Evolutionary conservation across 2,113 vertebrate species (phyloP).

Genomic region (Toxotes jaculatrix): DNA sequence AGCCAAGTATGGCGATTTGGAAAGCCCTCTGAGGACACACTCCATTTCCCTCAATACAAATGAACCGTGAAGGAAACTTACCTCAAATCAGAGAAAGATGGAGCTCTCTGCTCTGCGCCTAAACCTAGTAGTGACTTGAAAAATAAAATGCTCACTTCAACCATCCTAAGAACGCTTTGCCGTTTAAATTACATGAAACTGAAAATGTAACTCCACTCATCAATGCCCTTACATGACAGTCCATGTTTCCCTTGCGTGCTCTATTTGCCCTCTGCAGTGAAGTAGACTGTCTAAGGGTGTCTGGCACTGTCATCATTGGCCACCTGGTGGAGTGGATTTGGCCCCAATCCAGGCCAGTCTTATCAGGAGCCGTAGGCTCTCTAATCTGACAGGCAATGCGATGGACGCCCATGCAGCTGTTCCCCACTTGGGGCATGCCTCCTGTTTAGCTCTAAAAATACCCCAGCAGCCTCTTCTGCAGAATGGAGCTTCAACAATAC

Average conservation of each 20-base stretch:
- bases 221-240: not conserved
- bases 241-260: slow-evolving; percentile 40
- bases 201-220: slow-evolving; percentile 5
- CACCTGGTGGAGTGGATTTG: slow-evolving; percentile 78
- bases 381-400: slow-evolving; percentile 79
- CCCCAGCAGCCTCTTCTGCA: slow-evolving; percentile 64
- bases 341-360: slow-evolving; percentile 65
- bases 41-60: slow-evolving; percentile 4
- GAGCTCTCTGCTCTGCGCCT: slow-evolving; percentile 19
- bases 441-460: slow-evolving; percentile 84
- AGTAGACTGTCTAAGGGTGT: slow-evolving; percentile 22
- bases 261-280: slow-evolving; percentile 12
- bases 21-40: not conserved
- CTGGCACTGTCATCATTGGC: slow-evolving; percentile 62
- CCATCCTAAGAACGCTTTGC: slow-evolving; percentile 41
- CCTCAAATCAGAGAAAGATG: slow-evolving; percentile 35
- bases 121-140: slow-evolving; percentile 54
- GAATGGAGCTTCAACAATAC: slow-evolving; percentile 52
- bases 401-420: slow-evolving; percentile 80
- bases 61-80: slow-evolving; percentile 38
- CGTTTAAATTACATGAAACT: slow-evolving; percentile 1
- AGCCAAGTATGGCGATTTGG: not conserved
- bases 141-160: slow-evolving; percentile 50
- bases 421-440: slow-evolving; percentile 76
- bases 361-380: slow-evolving; percentile 72